Evolutionary conservation across 1,140 invertebrate species (phyloP), one percentile per base, ranked within the genome.

Genomic region (Caerostris extrusa): DNA sequence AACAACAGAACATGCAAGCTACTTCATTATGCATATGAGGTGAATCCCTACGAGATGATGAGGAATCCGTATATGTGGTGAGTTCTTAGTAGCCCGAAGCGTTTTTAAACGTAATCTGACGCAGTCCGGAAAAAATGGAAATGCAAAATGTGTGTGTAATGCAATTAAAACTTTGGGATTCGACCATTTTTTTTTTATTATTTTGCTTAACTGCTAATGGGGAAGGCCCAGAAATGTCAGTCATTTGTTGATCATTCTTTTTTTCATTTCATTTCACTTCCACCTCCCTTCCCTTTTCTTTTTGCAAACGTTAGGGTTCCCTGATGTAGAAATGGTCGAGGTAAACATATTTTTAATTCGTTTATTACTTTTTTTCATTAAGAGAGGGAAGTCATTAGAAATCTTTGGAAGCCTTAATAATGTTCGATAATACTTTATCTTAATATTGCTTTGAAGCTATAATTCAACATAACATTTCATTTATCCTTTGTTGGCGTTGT

Each of bases 21-120:
- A 77, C 56, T 83, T 83, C 82, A 83, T 83, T 83, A 83, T 83
- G 82, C 82, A 83, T 56, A 83, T 83, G 82, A 83, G 82, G 82
- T 56, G 82, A 83, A 83, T 83, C 82, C 82, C 3, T 83, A 83
- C n/a, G n/a, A 57, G 82, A 58, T 53, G 56, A 77, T 83, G 56
- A 34, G 82, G 82, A 83, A 83, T 57, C 82, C 82, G n/a, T 83
- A 83, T 3, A 83, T 57, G 56, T 83, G 82, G 82, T 83, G 55
- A 14, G 34, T 77, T 77, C 71, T 58, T 83, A 83, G 82, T 19
- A 58, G 53, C 82, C 82, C 5, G 53, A 83, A 58, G 82, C 17
- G 55, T 83, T 83, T 83, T 83, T 56, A 83, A 83, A 83, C 55
- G 82, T 19, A 53, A 57, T 83, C 53, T 57, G 82, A 83, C 82